Evolutionary conservation across 2,888 invertebrate species (phyloP).

Genomic region (Clitarchus hookeri): DNA sequence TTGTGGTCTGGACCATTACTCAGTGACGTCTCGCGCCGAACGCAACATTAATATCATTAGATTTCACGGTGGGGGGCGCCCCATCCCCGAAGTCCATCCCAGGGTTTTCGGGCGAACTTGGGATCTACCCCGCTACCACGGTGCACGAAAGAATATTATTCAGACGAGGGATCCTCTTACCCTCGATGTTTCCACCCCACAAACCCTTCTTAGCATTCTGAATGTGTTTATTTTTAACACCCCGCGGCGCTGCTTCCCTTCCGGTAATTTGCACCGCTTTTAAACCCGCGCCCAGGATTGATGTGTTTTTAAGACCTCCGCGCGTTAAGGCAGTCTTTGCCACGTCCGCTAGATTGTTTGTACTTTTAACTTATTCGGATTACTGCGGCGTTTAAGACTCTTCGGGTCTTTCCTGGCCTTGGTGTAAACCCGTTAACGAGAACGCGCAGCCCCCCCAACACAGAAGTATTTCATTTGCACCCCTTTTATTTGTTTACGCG

Average conservation of each 20-base stretch:
- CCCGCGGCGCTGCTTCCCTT: neutral
- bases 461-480: neutral
- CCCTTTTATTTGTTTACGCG: neutral
- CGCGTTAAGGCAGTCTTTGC: neutral
- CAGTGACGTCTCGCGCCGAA: conserved; percentile 34
- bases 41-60: conserved; percentile 40
- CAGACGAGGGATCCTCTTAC: neutral
- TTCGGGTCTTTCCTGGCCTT: neutral
- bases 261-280: neutral
- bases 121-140: neutral
- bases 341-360: neutral
- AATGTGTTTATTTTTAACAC: neutral
- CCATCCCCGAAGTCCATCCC: neutral
- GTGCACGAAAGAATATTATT: neutral
- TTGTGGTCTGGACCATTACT: conserved; percentile 31
- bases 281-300: neutral
- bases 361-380: neutral
- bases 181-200: neutral
- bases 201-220: conserved; percentile 9
- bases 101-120: neutral
- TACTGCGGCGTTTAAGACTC: neutral
- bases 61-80: neutral
- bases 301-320: neutral
- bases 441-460: neutral
- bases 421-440: neutral